Base-by-base conservation (phyloP, 92 coral and sea anemone genomes). In the Siderastrea radians region DNA sequence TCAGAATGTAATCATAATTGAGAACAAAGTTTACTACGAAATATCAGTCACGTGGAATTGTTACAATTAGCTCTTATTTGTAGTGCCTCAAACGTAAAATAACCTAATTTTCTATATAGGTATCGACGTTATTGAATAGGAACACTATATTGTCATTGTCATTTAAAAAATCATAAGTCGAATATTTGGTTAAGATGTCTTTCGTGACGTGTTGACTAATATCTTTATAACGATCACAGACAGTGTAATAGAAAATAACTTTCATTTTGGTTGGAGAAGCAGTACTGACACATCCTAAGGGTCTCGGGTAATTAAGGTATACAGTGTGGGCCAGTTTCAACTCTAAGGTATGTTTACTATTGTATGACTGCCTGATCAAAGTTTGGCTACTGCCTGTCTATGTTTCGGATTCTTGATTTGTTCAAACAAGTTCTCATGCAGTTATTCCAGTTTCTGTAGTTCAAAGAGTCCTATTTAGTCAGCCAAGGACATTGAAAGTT, bases 261-360 rank as follows among this genome's bases (percentile, higher is more conserved):
- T 48, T 58, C 70, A 49, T 50, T 78, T n/a, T 78, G 47, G 4
- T 48, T 17, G 11, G 68, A 26, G 5, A 8, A 15, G 63, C 83
- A 78, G 63, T 53, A 55, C 7, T 26, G 51, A 58, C 83, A 78
- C 5, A 38, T 58, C 58, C 83, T 57, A 19, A 53, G 66, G 1
- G 63, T 17, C 55, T 58, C 52, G 26, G 83, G 83, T 54, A 78
- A 58, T 54, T 78, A 8, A 1, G 83, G 83, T 2, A 17, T 49
- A 55, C 83, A 49, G 63, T 78, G 83, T 78, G 72, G 63, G 2
- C 83, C 83, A 58, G 83, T 54, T 19, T 78, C 83, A 26, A 78
- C 55, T 78, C 68, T 78, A 45, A 78, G 63, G 6, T n/a, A 26
- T 26, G n/a, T n/a, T n/a, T n/a, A n/a, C n/a, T 26, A 26, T 26